Evolutionary conservation across 1,140 invertebrate genomes (phyloP), one percentile per base, ranked within the genome.

Genomic region (Cotesia vestalis): DNA sequence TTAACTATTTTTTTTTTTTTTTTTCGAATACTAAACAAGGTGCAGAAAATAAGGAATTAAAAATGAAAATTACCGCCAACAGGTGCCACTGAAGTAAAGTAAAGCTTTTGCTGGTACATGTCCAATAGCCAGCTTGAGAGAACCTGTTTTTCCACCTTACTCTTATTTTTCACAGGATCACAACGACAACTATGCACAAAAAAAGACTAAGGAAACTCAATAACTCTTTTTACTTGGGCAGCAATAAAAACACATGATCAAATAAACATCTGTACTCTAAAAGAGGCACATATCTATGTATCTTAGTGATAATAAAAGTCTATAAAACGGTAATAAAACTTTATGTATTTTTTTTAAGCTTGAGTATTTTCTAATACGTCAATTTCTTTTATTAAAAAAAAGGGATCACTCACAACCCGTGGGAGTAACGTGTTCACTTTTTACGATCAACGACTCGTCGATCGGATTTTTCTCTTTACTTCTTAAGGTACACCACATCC

Each of bases 51-150:
- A 27, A 46, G 64, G 35, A 69, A 69, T 69, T 59, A 69, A 60
- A 69, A 69, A 61, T 35, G 55, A 69, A 61, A 69, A 69, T 61
- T 69, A 69, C 35, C 57, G 57, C 55, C 67, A 69, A 69, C 67
- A 69, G 67, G 67, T 69, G 67, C 55, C 55, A 38, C 17, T 5
- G 53, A 55, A 55, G 53, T 17, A 14, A 14, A 9, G 40, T 46
- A 46, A 14, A 36, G 62, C 62, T 64, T 64, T 36, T n/a, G 52
- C 27, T 34, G 12, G n/a, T 53, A 14, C 5, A 57, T n/a, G 36
- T 9, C 4, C 63, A 66, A 20, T 17, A 36, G 17, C 5, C 67
- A 36, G 57, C 55, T 59, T 61, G 67, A 35, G 46, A 61, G 60
- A 61, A 59, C 40, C 40, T 51, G 17, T 38, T 52, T 68, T 52